Evolutionary conservation across 1,140 invertebrate species (phyloP).

Genomic region (Ladona fulva): DNA sequence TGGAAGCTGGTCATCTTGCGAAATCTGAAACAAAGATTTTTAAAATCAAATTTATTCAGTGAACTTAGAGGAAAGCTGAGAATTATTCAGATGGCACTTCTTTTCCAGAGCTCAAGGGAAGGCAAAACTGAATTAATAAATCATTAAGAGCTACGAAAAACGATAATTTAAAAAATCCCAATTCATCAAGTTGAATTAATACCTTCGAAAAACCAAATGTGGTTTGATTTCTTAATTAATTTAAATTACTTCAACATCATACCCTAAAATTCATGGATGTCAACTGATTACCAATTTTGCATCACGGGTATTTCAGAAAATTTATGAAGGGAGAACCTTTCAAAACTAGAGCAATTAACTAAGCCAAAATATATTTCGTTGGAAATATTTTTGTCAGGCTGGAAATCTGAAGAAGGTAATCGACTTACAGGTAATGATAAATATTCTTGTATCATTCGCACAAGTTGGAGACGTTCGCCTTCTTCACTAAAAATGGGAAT

Average conservation of each 20-base stretch:
- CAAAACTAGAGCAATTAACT: too few relatives aligned
- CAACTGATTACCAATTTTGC: too few relatives aligned
- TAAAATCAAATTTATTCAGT: not conserved
- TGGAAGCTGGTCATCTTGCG: constrained; percentile 57
- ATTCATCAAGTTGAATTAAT: too few relatives aligned
- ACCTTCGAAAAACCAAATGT: too few relatives aligned
- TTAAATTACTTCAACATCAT: too few relatives aligned
- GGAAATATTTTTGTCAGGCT: not conserved
- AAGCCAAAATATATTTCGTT: too few relatives aligned
- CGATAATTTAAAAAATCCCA: not conserved
- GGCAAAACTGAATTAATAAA: not conserved
- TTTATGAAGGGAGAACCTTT: too few relatives aligned
- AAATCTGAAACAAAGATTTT: constrained; percentile 43
- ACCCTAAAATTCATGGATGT: too few relatives aligned
- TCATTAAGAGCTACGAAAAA: not conserved
- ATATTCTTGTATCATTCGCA: constrained; percentile 65
- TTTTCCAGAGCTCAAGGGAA: not conserved
- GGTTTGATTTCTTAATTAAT: too few relatives aligned
- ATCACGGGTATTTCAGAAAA: too few relatives aligned
- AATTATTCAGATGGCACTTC: not conserved
- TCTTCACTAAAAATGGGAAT: constrained; percentile 68
- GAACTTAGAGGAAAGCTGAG: not conserved
- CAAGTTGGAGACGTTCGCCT: constrained; percentile 56
- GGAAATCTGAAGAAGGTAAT: constrained; percentile 14
- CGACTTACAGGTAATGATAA: constrained; percentile 59